Conservation (phyloP, 2,797 vertebrate genomes). For the Mus caroli region DNA sequence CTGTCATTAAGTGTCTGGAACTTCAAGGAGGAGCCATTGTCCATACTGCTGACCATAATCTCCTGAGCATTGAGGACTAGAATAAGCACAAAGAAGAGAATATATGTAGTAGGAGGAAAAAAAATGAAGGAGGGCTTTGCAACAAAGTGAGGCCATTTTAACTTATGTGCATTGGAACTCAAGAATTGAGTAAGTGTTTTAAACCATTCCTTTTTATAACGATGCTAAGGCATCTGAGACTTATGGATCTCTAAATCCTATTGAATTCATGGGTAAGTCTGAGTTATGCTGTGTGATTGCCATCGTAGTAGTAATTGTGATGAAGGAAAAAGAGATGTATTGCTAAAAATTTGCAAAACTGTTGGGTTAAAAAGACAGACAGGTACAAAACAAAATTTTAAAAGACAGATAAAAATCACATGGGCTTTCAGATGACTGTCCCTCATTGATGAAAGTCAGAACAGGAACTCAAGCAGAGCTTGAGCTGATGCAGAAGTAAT, state of each 20-base stretch:
- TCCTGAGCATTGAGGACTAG: neutral
- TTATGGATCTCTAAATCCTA: neutral
- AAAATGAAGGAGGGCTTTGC: neutral
- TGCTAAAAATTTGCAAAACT: neutral
- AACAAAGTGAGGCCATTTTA: neutral
- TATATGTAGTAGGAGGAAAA: neutral
- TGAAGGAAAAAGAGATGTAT: neutral
- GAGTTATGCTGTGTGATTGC: neutral
- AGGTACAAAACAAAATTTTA: conserved; percentile 48
- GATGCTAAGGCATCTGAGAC: neutral
- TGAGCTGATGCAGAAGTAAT: neutral
- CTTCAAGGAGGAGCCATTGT: neutral
- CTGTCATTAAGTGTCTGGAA: neutral
- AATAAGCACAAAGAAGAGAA: neutral
- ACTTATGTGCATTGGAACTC: neutral
- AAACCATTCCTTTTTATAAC: neutral
- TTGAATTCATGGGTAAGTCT: conserved; percentile 8
- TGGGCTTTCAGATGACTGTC: neutral
- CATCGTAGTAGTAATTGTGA: neutral
- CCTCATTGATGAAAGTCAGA: neutral
- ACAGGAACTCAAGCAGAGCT: neutral
- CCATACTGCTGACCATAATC: neutral
- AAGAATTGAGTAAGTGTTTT: conserved; percentile 30
- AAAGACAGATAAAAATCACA: conserved; percentile 59
- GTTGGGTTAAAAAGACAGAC: neutral